These are phyloP conservation scores for Vollenhovia emeryi DNA, from an alignment of 1,140 invertebrate genomes.

Conservation along the genomic window DNA sequence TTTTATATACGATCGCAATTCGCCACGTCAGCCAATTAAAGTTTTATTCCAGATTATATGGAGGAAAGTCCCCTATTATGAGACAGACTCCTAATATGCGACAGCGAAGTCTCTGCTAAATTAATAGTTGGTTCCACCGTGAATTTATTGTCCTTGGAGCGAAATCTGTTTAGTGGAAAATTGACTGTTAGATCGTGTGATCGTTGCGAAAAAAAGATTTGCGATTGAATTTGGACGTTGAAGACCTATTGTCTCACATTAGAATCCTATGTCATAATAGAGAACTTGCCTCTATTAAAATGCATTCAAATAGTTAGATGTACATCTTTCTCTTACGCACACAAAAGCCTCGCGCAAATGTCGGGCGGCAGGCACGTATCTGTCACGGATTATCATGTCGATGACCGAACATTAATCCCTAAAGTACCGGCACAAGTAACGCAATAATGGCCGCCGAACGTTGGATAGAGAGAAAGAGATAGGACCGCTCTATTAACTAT, in stretches of 20 bases:
- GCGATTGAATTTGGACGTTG: too few relatives aligned
- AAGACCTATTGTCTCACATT: too few relatives aligned
- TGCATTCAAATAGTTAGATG: not conserved
- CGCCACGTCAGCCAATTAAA: not conserved
- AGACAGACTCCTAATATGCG: too few relatives aligned
- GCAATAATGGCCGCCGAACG: constrained; percentile 6
- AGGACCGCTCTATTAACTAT: constrained; percentile 21
- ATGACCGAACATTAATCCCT: constrained; percentile 16
- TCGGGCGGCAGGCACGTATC: not conserved
- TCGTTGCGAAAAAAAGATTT: too few relatives aligned
- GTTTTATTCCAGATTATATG: not conserved
- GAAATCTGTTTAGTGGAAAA: too few relatives aligned
- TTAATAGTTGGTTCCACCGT: too few relatives aligned
- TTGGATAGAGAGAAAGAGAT: not conserved
- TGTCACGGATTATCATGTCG: constrained; percentile 31
- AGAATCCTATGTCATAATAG: too few relatives aligned
- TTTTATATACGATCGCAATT: not conserved
- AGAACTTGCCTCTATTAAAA: too few relatives aligned
- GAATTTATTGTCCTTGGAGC: too few relatives aligned
- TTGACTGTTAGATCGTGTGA: too few relatives aligned
- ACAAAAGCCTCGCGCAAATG: constrained; percentile 2
- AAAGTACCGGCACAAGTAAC: constrained; percentile 12
- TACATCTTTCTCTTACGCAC: not conserved
- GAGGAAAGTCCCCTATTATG: too few relatives aligned
- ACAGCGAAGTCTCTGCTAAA: too few relatives aligned